Conservation (phyloP, 2,113 vertebrate species). For the Atrichornis clamosus region DNA sequence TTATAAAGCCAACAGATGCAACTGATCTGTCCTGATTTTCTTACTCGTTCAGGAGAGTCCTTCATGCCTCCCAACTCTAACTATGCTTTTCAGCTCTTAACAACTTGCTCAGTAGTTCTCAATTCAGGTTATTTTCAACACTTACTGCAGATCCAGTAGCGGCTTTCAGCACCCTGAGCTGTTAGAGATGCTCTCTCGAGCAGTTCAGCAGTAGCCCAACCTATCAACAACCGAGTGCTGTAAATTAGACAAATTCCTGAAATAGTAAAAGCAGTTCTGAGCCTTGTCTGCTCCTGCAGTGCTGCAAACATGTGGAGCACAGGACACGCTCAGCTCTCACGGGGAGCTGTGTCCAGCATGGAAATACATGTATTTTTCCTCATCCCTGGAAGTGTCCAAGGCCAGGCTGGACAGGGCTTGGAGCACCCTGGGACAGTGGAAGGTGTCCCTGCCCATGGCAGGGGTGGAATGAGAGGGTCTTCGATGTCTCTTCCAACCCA, state of each 20-base stretch:
- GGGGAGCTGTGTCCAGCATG: not conserved
- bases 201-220: not conserved
- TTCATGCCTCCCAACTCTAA: not conserved
- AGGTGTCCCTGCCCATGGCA: not conserved
- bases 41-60: not conserved
- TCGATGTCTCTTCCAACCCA: not conserved
- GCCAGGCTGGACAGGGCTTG: not conserved
- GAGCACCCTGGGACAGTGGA: fast-evolving
- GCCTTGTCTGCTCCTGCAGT: not conserved
- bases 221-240: not conserved
- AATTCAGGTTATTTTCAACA: not conserved
- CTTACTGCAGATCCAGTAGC: not conserved
- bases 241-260: not conserved
- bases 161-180: not conserved
- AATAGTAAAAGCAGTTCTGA: not conserved
- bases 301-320: not conserved
- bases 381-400: not conserved
- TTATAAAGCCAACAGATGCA: not conserved
- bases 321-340: not conserved
- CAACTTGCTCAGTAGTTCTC: not conserved
- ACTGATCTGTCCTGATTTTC: not conserved
- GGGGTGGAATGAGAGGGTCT: not conserved
- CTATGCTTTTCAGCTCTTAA: not conserved
- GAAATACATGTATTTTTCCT: not conserved
- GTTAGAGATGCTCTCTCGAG: not conserved